Evolutionary conservation across 2,888 invertebrate genomes (phyloP), one percentile per base, ranked within the genome.

Genomic region (Falcaria lacertinaria): DNA sequence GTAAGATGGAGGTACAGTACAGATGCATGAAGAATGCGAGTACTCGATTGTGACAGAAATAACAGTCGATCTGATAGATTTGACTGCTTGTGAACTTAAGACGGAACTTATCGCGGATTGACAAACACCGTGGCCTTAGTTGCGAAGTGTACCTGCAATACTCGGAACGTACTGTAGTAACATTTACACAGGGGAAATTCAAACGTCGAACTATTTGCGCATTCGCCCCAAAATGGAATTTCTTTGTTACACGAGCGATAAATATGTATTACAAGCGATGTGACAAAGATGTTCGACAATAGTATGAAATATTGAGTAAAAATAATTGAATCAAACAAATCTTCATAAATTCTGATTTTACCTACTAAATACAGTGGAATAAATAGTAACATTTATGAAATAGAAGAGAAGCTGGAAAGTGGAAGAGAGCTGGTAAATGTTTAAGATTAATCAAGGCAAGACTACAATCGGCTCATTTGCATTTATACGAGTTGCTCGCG

Each of bases 161-260:
- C 66, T 66, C 68, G 66, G 62, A 64, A 71, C 74, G 72, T 64
- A 66, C 74, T 74, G 77, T 81, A 82, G 84, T 81, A 86, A 86
- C 80, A 85, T 86, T 86, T 86, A 84, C 86, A 82, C 86, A 80
- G 57, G 86, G 83, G 84, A 87, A 86, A 86, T 86, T 80, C 85
- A 80, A 82, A 85, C 79, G 77, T 85, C 85, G 80, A 86, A 87
- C 83, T 86, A 83, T 84, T 85, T 82, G 83, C 77, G 74, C 78
- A 69, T 84, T 84, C 80, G 73, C 71, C 77, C 82, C 71, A 79
- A 83, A 80, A 86, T 82, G 75, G 81, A 82, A 83, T 84, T 84
- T 84, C 80, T 83, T 84, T 86, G 80, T 82, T 72, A 74, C 74
- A 69, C 59, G 69, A 71, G 76, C 78, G 19, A 19, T 19, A 19